Base-by-base conservation (phyloP, 2,888 invertebrate species). In the Amiota mariae region DNA sequence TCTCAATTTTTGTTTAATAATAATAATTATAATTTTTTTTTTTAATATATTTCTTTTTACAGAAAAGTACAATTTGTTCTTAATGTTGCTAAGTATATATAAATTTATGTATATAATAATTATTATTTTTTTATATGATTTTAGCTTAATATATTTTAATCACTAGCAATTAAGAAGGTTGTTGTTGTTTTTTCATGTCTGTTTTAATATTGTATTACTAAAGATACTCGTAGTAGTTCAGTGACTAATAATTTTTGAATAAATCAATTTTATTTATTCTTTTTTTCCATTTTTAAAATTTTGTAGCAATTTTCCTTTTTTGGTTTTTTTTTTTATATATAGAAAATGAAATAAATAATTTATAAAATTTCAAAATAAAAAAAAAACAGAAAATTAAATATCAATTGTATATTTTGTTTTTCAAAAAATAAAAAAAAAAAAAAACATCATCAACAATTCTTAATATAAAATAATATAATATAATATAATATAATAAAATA, bases 1-100 rank as follows among this genome's bases (percentile, higher is more conserved):
- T 66, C 24, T 24, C 36, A 36, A 36, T 36, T 36, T 36, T 36
- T 6, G 6, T 24, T 24, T 24, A 3, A n/a, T n/a, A n/a, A n/a
- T 36, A 36, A 36, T 36, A 4, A 36, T 36, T 36, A 36, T 6
- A 6, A 48, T 66, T 47, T 66, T n/a, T 2, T n/a, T 48, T 47
- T 24, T 24, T 24, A 1, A 24, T 24, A 24, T 66, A 47, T 36
- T 36, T 36, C 15, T 66, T 47, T 66, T 77, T 78, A 77, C 78
- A 76, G 75, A 79, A 79, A 36, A 78, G 64, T 75, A 80, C 73
- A 78, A 72, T 67, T 72, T 74, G 15, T 54, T 49, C 66, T 66
- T 72, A 72, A 67, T 36, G 46, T 59, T 59, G 47, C 18, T 61
- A 9, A 67, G 70, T 36, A 72, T 76, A 47, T 76, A 47, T 61